Evolutionary conservation across 2,113 vertebrate species (phyloP).

Genomic region (Toxostoma redivivum): DNA sequence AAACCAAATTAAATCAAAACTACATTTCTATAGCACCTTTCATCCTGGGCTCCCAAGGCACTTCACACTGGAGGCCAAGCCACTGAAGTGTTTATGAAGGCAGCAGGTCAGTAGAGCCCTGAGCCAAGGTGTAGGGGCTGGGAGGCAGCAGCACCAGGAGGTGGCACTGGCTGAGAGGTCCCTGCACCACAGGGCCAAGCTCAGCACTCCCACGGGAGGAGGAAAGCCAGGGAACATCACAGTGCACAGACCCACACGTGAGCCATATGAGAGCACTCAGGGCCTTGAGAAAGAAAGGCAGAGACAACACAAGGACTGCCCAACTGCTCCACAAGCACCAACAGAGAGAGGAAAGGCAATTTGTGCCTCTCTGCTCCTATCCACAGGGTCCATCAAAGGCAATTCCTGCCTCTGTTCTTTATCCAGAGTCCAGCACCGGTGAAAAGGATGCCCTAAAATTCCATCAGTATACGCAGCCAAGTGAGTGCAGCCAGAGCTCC

Average conservation of each 20-base stretch:
- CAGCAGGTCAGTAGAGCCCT: neutral
- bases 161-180: neutral
- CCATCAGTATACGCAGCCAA: accelerated
- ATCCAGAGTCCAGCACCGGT: accelerated
- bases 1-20: conserved; percentile 32
- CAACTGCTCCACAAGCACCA: neutral
- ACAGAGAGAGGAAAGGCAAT: neutral
- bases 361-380: neutral
- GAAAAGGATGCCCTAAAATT: neutral
- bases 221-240: neutral
- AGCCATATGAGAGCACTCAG: neutral
- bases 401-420: accelerated
- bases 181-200: neutral
- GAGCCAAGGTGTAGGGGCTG: neutral
- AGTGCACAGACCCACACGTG: neutral
- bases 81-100: neutral
- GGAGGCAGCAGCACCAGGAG: neutral
- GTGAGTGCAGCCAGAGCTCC: neutral
- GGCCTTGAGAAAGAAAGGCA: neutral
- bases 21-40: conserved; percentile 1
- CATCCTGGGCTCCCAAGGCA: neutral
- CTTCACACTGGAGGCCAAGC: neutral
- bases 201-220: accelerated
- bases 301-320: neutral
- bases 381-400: neutral